Evolutionary conservation across 2,797 vertebrate genomes (phyloP).

Genomic region (Notolabrus celidotus): DNA sequence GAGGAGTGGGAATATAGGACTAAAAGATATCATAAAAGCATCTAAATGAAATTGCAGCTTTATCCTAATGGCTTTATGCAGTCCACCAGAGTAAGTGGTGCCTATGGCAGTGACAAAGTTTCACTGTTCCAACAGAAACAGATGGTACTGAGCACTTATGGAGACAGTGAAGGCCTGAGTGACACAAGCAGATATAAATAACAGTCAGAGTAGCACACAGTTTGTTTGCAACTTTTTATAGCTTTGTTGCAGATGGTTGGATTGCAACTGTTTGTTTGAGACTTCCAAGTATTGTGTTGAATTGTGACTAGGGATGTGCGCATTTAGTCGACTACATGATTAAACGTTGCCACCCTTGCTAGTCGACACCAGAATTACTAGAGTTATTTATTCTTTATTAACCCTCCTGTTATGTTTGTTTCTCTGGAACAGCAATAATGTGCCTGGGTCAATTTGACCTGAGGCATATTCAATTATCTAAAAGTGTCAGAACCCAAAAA

Average conservation of each 20-base stretch:
- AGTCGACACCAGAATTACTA: too few species aligned
- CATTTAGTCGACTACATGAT: too few species aligned
- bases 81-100: constrained; percentile 26
- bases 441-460: too few species aligned
- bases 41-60: constrained; percentile 40
- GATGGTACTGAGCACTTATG: constrained; percentile 27
- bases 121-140: constrained; percentile 7
- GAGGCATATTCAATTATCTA: too few species aligned
- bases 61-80: constrained; percentile 29
- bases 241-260: too few species aligned
- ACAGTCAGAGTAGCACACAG: neutral
- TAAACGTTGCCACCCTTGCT: too few species aligned
- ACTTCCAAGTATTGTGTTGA: neutral
- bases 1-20: constrained; percentile 28
- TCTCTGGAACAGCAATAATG: too few species aligned
- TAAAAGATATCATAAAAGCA: constrained; percentile 55
- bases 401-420: too few species aligned
- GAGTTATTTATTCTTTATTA: too few species aligned
- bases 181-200: constrained; percentile 26
- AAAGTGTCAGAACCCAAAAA: too few species aligned
- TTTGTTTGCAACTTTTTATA: neutral
- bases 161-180: constrained; percentile 1
- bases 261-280: neutral
- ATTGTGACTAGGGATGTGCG: neutral
- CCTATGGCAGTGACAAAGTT: constrained; percentile 33